Evolutionary conservation across 2,797 vertebrate genomes (phyloP), one percentile per base, ranked within the genome.

Genomic region (Scarus forsteni): DNA sequence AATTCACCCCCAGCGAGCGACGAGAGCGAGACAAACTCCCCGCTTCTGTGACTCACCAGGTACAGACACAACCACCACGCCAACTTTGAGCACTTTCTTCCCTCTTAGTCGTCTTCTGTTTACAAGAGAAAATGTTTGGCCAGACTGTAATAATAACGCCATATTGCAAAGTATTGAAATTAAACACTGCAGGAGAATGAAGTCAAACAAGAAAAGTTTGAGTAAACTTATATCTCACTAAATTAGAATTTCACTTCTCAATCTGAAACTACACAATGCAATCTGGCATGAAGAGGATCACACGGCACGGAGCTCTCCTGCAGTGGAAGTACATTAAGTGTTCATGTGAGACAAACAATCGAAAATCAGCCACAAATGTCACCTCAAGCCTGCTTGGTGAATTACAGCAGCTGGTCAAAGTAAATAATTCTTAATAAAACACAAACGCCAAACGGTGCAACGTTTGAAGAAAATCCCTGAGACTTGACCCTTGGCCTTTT

Each of bases 21-120:
- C 44, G n/a, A 34, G 18, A 70, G 59, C 38, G 36, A 77, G 67
- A 63, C 73, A 35, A 64, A 42, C 71, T 60, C 61, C 57, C 51
- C 8, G 75, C 57, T 36, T 77, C 67, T 70, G 1, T 74, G 80
- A 79, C 79, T 77, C 81, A 79, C 65, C 64, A 69, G 75, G 73
- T 77, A 44, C 52, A 63, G 49, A 49, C n/a, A 5, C 50, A 46
- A 75, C 79, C 68, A 36, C 52, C 19, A 54, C 77, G 64, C 58
- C 60, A 35, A 43, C 72, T 62, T 46, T 57, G 67, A 73, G 18
- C n/a, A 6, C n/a, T 46, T 50, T 50, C 27, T 50, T 50, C 16
- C 6, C 6, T 40, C 64, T 70, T 19, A 46, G 8, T 58, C n/a
- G 38, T 42, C 35, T 62, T 72, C 19, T 65, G 70, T 78, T 67